These are phyloP conservation scores for Platysteira castanea DNA, from an alignment of 2,113 vertebrate genomes.

Conservation along the genomic window DNA sequence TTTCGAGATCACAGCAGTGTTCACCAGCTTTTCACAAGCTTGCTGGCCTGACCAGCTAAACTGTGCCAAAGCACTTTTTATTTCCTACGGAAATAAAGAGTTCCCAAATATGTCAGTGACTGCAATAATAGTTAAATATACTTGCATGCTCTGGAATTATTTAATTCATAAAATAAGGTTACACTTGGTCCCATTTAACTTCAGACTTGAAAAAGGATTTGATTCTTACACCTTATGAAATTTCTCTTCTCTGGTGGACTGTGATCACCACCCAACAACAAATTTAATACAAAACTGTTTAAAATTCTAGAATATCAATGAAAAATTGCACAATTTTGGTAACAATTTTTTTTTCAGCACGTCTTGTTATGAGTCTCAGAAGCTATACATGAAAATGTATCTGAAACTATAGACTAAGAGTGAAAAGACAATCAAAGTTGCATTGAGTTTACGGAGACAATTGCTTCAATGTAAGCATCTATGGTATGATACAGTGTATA, in stretches of 20 bases:
- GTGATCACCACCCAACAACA: neutral
- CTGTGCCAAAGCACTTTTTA: neutral
- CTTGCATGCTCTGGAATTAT: neutral
- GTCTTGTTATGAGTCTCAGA: neutral
- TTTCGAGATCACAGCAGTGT: neutral
- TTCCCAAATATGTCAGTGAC: neutral
- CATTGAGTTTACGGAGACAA: neutral
- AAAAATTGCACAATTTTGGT: neutral
- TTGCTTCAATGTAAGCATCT: neutral
- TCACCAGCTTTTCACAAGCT: neutral
- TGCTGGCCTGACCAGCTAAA: neutral
- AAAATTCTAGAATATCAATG: neutral
- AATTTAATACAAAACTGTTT: neutral
- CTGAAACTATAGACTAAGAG: neutral
- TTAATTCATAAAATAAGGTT: neutral
- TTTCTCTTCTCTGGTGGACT: neutral
- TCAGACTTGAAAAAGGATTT: neutral
- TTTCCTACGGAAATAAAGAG: neutral
- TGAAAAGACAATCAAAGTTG: neutral
- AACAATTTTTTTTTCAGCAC: neutral
- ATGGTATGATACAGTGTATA: neutral
- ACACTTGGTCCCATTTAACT: neutral
- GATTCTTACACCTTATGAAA: neutral
- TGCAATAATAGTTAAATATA: neutral
- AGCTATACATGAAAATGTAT: neutral